A percentile compares a stretch with the other conserved stretches of the same genome.
These are phyloP conservation scores for Cheilinus undulatus DNA, from an alignment of 2,113 vertebrate genomes.

Conservation along the genomic window DNA sequence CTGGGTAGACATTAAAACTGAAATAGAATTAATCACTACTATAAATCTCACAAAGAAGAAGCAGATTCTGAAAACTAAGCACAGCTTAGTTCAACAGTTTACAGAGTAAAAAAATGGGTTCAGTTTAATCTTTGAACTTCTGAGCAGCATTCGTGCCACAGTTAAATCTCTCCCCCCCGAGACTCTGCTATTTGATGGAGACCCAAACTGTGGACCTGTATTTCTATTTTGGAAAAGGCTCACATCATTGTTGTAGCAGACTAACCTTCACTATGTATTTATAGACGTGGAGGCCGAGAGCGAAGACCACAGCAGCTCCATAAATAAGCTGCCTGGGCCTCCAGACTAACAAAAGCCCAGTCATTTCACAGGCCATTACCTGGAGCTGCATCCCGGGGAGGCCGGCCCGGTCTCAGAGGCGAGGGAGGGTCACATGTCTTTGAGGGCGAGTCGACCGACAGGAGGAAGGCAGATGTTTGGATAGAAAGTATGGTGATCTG, in stretches of 20 bases:
- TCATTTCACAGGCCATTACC: constrained; percentile 82
- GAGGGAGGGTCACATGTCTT: constrained; percentile 54
- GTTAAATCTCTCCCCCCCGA: constrained; percentile 58
- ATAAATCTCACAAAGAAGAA: constrained; percentile 43
- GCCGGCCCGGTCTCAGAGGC: constrained; percentile 37
- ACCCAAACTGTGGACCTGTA: constrained; percentile 69
- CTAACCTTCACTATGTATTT: constrained; percentile 75
- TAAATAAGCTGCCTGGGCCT: constrained; percentile 75
- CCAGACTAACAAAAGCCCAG: constrained; percentile 76
- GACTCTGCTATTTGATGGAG: constrained; percentile 71
- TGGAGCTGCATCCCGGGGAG: constrained; percentile 67
- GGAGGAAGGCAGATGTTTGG: constrained; percentile 66
- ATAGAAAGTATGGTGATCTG: constrained; percentile 70
- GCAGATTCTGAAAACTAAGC: constrained; percentile 39
- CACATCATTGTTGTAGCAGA: constrained; percentile 77
- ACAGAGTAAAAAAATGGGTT: too few species aligned
- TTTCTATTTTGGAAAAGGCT: constrained; percentile 74
- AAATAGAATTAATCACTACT: constrained; percentile 15
- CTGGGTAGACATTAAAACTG: constrained; percentile 19
- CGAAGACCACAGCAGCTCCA: constrained; percentile 77
- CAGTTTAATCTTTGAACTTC: constrained; percentile 47
- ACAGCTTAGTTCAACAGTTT: too few species aligned
- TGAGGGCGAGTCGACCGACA: constrained; percentile 47
- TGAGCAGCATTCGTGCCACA: constrained; percentile 51
- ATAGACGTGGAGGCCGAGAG: constrained; percentile 75